These are phyloP conservation scores for Tachypleus tridentatus DNA, from an alignment of 1,140 invertebrate genomes.

Conservation along the genomic window DNA sequence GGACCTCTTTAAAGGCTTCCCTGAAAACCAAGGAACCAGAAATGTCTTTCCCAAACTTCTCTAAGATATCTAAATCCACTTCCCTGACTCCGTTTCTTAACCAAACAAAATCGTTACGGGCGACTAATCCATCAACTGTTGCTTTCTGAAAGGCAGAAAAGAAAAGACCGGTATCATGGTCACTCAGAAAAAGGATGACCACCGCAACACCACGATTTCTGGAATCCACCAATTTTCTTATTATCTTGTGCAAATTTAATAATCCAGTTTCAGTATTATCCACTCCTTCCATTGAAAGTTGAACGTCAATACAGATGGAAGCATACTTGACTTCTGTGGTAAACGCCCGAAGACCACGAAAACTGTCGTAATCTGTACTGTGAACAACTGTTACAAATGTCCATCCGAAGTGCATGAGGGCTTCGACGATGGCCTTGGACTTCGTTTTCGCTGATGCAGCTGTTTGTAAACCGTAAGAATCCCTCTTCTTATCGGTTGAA, in stretches of 20 bases:
- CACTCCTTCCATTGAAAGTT: neutral
- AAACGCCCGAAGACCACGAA: conserved; percentile 27
- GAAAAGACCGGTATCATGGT: conserved; percentile 18
- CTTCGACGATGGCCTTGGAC: conserved; percentile 27
- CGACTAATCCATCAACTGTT: conserved; percentile 18
- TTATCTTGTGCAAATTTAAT: conserved; percentile 1
- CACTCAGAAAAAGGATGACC: conserved; percentile 12
- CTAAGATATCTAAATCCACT: conserved; percentile 12
- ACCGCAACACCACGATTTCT: conserved; percentile 2
- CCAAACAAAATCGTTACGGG: conserved; percentile 20
- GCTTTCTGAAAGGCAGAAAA: conserved; percentile 26
- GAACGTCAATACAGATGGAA: conserved; percentile 24
- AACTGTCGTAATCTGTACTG: conserved; percentile 27
- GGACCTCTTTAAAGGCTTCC: conserved; percentile 15
- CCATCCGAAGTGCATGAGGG: conserved; percentile 33
- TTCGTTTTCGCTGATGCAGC: conserved; percentile 18
- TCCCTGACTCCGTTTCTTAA: conserved; percentile 22
- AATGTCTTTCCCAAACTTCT: conserved; percentile 13
- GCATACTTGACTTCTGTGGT: conserved; percentile 25
- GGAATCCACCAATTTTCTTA: conserved; percentile 15
- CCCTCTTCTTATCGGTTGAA: conserved; percentile 6
- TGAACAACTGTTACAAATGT: conserved; percentile 33
- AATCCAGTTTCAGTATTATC: too few species aligned
- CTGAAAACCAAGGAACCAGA: conserved; percentile 14
- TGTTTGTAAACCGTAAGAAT: conserved; percentile 14